Conservation (phyloP, 2,797 vertebrate species). For the Apogon talboti region DNA sequence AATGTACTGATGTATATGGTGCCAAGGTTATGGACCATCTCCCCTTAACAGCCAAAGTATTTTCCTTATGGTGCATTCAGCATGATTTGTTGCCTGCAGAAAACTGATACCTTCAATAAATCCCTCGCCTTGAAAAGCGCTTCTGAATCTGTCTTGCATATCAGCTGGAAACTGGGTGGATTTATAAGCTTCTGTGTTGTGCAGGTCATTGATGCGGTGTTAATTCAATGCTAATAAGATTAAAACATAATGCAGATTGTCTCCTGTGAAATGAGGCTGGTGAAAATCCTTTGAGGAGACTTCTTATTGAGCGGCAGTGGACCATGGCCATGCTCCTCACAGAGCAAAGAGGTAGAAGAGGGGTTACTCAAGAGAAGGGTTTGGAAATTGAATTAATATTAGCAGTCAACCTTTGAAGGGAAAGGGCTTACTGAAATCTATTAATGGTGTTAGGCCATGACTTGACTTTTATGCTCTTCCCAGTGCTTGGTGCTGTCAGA, state of each 20-base stretch:
- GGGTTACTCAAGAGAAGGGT: conserved; percentile 42
- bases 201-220: conserved; percentile 56
- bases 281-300: conserved; percentile 57
- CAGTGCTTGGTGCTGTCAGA: conserved; percentile 61
- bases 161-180: conserved; percentile 39
- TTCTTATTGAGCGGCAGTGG: conserved; percentile 53
- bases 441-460: conserved; percentile 76
- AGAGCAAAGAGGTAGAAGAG: conserved; percentile 36
- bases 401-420: conserved; percentile 67
- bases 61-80: conserved; percentile 38
- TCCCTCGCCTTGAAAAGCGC: conserved; percentile 15
- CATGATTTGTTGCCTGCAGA: conserved; percentile 33
- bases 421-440: conserved; percentile 74
- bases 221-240: conserved; percentile 70
- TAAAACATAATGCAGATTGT: conserved; percentile 69
- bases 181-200: conserved; percentile 31
- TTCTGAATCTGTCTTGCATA: conserved; percentile 43
- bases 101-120: conserved; percentile 28
- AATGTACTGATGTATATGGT: conserved; percentile 30
- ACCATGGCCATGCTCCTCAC: conserved; percentile 54
- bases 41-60: conserved; percentile 27
- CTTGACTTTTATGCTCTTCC: conserved; percentile 71
- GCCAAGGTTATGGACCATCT: conserved; percentile 45
- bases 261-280: conserved; percentile 50
- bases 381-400: conserved; percentile 73